Base-by-base conservation (phyloP, 2,888 invertebrate species). In the Brachyptera putata region DNA sequence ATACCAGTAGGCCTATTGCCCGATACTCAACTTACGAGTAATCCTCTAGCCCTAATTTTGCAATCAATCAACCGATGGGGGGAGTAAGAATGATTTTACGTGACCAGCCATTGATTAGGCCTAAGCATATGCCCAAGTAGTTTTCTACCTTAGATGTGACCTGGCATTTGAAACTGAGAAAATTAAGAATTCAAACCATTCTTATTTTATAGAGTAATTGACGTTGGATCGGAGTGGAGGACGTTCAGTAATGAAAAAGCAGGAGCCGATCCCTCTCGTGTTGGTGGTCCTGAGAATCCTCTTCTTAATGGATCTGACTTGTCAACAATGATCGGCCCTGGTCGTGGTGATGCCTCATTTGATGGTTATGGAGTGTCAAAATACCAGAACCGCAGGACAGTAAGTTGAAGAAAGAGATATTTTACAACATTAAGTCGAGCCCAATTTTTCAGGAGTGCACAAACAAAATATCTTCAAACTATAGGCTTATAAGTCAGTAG, bases 191-290 rank as follows among this genome's bases (percentile, higher is more conserved):
- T n/a, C n/a, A n/a, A n/a, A n/a, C n/a, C n/a, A n/a, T n/a, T n/a
- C n/a, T n/a, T n/a, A n/a, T n/a, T 71, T 61, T 68, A 14, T 74
- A 95, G 97, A 73, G 95, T 99, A 1, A 96, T 99, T 66, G 99
- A 99, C 77, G 99, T 99, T n/a, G 97, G 99, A 34, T 97, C 98
- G 2, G 99, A 99, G 77, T 99, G 99, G 99, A 84, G 99, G 74
- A 99, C 98, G 62, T 99, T 99, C 76, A 96, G 95, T 71, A 99
- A 98, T 74, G 99, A 99, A 73, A 97, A 96, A 72, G 87, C 89
- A 57, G 91, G 94, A 7, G 93, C 92, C 0, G 99, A 99, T 76
- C 97, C 98, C 3, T 96, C 96, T 77, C 96, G 99, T 89, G 99
- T 99, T 65, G 99, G 99, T 80, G 97, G 97, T 0, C 95, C 98